Percentiles rank a stretch among this genome's conserved stretches.
phyloP scores from a whole-genome alignment of 2,888 invertebrate genomes.

The Zaprionus obscuricornis region DNA sequence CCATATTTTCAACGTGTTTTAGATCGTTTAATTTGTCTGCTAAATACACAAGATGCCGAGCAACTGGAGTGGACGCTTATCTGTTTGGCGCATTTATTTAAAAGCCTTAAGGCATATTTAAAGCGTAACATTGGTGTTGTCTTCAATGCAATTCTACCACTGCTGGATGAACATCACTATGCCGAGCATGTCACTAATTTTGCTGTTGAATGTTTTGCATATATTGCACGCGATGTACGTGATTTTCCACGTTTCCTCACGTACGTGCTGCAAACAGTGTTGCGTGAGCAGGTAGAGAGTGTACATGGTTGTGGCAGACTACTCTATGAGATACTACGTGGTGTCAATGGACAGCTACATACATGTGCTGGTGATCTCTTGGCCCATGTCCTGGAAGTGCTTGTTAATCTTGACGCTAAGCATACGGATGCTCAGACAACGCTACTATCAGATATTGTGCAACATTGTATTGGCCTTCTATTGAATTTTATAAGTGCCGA shows the following conservation, averaged over 20 bases:
- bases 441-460: slow-evolving; percentile 86
- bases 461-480: slow-evolving; percentile 87
- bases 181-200: slow-evolving; percentile 95
- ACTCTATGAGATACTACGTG: slow-evolving; percentile 94
- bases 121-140: slow-evolving; percentile 91
- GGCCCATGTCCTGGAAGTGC: slow-evolving; percentile 86
- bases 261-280: slow-evolving; percentile 87
- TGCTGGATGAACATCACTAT: slow-evolving; percentile 89
- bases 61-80: slow-evolving; percentile 93
- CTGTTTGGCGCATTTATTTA: slow-evolving; percentile 94
- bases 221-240: slow-evolving; percentile 94
- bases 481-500: slow-evolving; percentile 86
- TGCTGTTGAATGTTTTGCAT: slow-evolving; percentile 98
- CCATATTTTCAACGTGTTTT: slow-evolving; percentile 91
- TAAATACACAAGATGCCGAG: slow-evolving; percentile 91
- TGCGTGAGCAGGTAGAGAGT: slow-evolving; percentile 88
- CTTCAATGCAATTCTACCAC: slow-evolving; percentile 88
- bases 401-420: slow-evolving; percentile 81
- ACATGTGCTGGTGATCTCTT: slow-evolving; percentile 90
- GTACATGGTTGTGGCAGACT: slow-evolving; percentile 92
- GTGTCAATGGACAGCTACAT: slow-evolving; percentile 93
- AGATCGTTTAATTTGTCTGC: slow-evolving; percentile 88
- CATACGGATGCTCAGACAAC: slow-evolving; percentile 50
- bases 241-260: slow-evolving; percentile 90
- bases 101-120: slow-evolving; percentile 92